phyloP scores from a whole-genome alignment of 2,888 invertebrate genomes.

The Pinctada fucata region DNA sequence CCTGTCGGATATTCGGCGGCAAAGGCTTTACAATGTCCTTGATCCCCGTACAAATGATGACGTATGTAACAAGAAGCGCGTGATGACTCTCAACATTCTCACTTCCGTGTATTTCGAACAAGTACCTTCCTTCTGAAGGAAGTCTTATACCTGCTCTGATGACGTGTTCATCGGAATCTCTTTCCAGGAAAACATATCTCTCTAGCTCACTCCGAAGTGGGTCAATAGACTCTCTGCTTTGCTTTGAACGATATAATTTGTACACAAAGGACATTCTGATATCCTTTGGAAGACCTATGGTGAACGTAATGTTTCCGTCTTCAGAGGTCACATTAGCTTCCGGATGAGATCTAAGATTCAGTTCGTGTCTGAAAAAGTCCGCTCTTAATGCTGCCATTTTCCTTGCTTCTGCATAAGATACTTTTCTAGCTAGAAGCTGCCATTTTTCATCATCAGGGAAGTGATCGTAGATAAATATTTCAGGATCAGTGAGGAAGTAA shows the following conservation, averaged over 20 bases:
- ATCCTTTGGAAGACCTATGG: constrained; percentile 46
- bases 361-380: constrained; percentile 55
- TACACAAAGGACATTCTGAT: constrained; percentile 54
- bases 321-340: constrained; percentile 47
- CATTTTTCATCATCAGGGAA: constrained; percentile 63
- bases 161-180: constrained; percentile 50
- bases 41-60: constrained; percentile 49
- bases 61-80: constrained; percentile 58
- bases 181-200: constrained; percentile 61
- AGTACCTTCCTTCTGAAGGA: constrained; percentile 57
- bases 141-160: constrained; percentile 55
- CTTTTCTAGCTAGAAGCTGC: constrained; percentile 60
- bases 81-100: constrained; percentile 51
- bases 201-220: constrained; percentile 53
- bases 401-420: constrained; percentile 57
- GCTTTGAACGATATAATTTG: constrained; percentile 51
- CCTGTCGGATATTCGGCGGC: constrained; percentile 68
- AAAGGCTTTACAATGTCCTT: constrained; percentile 55
- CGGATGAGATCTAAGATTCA: constrained; percentile 54
- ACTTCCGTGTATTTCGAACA: constrained; percentile 62
- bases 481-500: constrained; percentile 64
- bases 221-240: constrained; percentile 34
- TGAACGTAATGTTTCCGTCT: constrained; percentile 51
- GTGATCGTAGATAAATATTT: constrained; percentile 61
- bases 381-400: constrained; percentile 56